A percentile compares a stretch with the other conserved stretches of the same genome.
These are phyloP conservation scores for Rhyacophila brunnea DNA, from an alignment of 1,140 invertebrate species.

Conservation along the genomic window DNA sequence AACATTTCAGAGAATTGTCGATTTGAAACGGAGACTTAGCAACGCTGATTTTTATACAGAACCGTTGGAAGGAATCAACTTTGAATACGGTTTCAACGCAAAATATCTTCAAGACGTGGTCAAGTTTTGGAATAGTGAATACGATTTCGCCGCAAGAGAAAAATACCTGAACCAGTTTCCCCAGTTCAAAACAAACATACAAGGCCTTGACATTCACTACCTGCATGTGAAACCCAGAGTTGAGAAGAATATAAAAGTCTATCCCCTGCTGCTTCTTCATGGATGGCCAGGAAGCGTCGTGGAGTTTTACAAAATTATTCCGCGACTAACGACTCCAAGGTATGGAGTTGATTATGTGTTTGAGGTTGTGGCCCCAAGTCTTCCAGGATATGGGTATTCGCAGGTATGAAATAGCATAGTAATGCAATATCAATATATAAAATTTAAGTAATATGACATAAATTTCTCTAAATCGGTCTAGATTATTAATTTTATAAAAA, in stretches of 20 bases:
- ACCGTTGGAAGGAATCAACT: constrained; percentile 67
- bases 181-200: constrained; percentile 73
- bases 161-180: constrained; percentile 66
- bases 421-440: too few relatives aligned
- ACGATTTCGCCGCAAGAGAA: constrained; percentile 72
- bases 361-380: constrained; percentile 75
- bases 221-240: constrained; percentile 52
- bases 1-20: constrained; percentile 56
- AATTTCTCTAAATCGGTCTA: too few relatives aligned
- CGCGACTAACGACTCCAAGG: constrained; percentile 61
- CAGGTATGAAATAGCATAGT: constrained; percentile 53
- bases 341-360: constrained; percentile 66
- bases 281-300: constrained; percentile 91
- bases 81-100: constrained; percentile 77
- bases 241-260: constrained; percentile 48
- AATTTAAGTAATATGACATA: too few relatives aligned
- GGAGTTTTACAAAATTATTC: constrained; percentile 83
- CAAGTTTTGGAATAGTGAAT: constrained; percentile 71
- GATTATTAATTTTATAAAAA: too few relatives aligned
- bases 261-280: constrained; percentile 76
- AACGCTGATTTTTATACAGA: constrained; percentile 52
- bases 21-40: constrained; percentile 61
- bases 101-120: constrained; percentile 65
- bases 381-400: constrained; percentile 86
- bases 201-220: constrained; percentile 74